Conservation (phyloP, 2,888 invertebrate genomes). For the Stenolophus ochropezus region DNA sequence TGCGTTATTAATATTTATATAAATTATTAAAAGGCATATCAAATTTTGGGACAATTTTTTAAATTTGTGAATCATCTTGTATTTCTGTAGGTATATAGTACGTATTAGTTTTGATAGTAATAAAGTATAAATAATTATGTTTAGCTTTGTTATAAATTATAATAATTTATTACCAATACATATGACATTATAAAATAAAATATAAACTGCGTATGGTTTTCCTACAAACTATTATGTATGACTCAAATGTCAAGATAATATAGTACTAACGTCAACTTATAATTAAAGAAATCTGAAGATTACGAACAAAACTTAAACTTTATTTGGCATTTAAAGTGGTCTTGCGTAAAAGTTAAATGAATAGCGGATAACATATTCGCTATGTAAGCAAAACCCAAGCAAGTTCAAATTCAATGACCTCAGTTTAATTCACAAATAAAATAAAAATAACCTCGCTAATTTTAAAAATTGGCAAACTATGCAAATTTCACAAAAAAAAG, state of each 20-base stretch:
- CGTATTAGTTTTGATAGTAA: too few relatives aligned
- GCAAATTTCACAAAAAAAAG: not conserved
- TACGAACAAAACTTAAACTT: not conserved
- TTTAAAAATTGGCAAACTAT: not conserved
- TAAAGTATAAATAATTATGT: too few relatives aligned
- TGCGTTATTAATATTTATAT: too few relatives aligned
- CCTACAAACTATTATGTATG: not conserved
- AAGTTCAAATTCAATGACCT: not conserved
- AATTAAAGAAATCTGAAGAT: not conserved
- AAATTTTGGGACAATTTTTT: too few relatives aligned
- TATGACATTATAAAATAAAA: not conserved
- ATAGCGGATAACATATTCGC: not conserved
- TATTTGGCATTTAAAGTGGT: not conserved
- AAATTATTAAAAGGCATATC: too few relatives aligned
- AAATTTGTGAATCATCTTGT: too few relatives aligned
- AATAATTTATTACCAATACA: too few relatives aligned
- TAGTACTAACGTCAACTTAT: not conserved
- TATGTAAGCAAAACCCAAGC: not conserved
- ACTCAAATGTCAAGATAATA: not conserved
- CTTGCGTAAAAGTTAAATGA: not conserved
- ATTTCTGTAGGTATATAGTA: too few relatives aligned
- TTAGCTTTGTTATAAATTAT: too few relatives aligned
- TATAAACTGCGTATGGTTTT: not conserved
- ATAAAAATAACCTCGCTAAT: not conserved
- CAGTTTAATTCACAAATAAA: not conserved